Evolutionary conservation across 2,113 vertebrate genomes (phyloP), one percentile per base, ranked within the genome.

Genomic region (Ptychochromis oligacanthus): DNA sequence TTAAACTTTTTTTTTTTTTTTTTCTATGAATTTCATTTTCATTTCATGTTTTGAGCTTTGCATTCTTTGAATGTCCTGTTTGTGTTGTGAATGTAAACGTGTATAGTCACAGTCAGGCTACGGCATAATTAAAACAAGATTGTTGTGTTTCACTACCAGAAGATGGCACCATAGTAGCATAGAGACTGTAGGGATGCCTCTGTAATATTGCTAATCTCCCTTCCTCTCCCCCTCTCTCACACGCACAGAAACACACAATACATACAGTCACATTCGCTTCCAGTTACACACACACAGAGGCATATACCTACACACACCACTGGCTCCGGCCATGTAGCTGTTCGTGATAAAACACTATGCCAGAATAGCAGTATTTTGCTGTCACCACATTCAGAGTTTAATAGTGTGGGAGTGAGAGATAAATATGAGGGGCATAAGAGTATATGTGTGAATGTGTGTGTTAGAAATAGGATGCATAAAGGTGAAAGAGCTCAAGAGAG

Each of bases 101-200:
- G 24, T 15, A 15, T 4, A 2, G 6, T 60, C 31, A 46, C 43
- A 62, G 72, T 14, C 49, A 13, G 3, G 54, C 58, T 15, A 28
- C 11, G 67, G 40, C 82, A 56, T 46, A 60, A 67, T 55, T 26
- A 56, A 76, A 36, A 76, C 70, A 61, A 77, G 22, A 65, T 20
- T 75, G 58, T 87, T 83, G 49, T 52, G 20, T 54, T 61, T 59
- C 13, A 49, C 65, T 12, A 28, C 92, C 93, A 93, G 82, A 43
- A 94, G 94, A 93, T 95, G 94, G 93, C 94, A 92, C 88, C 81
- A 90, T 84, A 92, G 89, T 60, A 76, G 85, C 94, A 93, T 31
- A 65, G 40, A 87, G 84, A 18, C 62, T 61, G 4, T 10, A 65
- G 38, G 83, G 22, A 77, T 28, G n/a, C 17, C 11, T 46, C 34